Evolutionary conservation across 2,888 invertebrate genomes (phyloP), one percentile per base, ranked within the genome.

Genomic region (Notocelia uddmanniana): DNA sequence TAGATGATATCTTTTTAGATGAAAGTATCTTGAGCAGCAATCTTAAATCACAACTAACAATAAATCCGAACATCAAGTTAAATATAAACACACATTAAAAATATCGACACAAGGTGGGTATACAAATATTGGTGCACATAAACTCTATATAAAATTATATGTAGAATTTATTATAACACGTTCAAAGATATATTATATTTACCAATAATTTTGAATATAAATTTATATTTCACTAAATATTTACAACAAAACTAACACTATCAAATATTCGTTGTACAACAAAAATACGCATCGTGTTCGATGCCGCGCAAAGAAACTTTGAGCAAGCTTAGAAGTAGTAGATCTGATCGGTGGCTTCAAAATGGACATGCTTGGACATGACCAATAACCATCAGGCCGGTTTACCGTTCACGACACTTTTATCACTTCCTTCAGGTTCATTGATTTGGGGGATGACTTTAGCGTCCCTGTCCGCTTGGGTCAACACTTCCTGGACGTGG

Each of bases 321-420:
- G 45, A n/a, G 45, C 45, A 45, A 45, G 69, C 55, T 15, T 34
- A 72, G 79, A 93, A 92, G 78, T 94, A 94, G 75, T 92, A 90
- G 76, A 94, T 82, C 77, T 89, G 85, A 81, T 93, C 93, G 70
- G 84, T 87, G 68, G 87, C 80, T 81, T 92, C 90, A 74, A 94
- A 94, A 78, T 93, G 94, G 78, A 94, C 94, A 83, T 92, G 93
- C 85, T 94, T 94, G 75, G 92, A 86, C 85, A 91, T 88, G 76
- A 89, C 90, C 76, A 88, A 84, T 81, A 89, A 89, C 93, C 91
- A 92, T 93, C 93, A 93, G 84, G 90, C 85, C 71, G 85, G 80
- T 62, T 76, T 81, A 19, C 79, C 77, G 48, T 80, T 84, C 75
- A 73, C 75, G 74, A 54, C 75, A 52, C 82, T 10, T 34, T 23